Evolutionary conservation across 2,797 vertebrate genomes (phyloP).

Genomic region (Dendrocincla fuliginosa): DNA sequence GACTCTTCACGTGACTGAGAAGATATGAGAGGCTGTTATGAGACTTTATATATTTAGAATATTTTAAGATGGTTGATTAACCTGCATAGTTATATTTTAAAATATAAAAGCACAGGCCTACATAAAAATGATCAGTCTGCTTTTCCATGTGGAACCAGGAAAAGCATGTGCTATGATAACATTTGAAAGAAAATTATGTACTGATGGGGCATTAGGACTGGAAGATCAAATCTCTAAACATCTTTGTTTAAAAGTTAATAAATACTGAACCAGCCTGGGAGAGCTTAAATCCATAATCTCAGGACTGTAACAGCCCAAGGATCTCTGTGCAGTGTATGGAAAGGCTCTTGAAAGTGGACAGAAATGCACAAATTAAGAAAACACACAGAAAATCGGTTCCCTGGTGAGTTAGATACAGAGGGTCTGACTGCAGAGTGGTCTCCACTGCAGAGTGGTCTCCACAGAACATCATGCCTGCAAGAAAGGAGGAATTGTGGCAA

Average conservation of each 20-base stretch:
- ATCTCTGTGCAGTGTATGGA: not conserved
- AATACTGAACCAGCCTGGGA: not conserved
- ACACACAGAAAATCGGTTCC: not conserved
- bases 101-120: not conserved
- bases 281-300: not conserved
- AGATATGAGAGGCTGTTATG: not conserved
- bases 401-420: not conserved
- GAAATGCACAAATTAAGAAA: not conserved
- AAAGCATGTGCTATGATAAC: not conserved
- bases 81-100: not conserved
- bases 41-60: not conserved
- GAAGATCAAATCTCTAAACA: not conserved
- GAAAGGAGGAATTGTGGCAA: not conserved
- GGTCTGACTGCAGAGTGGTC: not conserved
- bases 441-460: not conserved
- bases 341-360: not conserved
- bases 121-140: not conserved
- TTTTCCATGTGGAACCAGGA: not conserved
- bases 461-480: not conserved
- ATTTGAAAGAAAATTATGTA: not conserved
- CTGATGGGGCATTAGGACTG: not conserved
- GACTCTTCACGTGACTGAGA: not conserved
- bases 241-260: not conserved
- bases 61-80: not conserved
- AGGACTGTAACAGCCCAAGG: not conserved